Base-by-base conservation (phyloP, 2,888 invertebrate species). In the Tipula helvola region DNA sequence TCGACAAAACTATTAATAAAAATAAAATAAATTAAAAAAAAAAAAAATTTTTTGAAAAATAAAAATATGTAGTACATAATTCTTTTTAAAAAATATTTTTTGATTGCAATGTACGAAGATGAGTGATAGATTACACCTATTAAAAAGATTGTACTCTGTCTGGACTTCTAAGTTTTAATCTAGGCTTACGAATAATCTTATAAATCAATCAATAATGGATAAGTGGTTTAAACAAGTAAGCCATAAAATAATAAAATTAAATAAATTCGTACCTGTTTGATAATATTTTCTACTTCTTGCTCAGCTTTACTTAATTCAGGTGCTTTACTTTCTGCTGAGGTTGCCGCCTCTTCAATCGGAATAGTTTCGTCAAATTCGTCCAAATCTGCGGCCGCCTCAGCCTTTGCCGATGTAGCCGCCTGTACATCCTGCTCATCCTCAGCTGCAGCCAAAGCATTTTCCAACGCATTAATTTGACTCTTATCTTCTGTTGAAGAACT, bases 361-460 rank as follows among this genome's bases (percentile, higher is more conserved):
- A 97, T 96, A 89, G 95, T 96, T 92, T 99, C 98, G 92, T 98
- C 98, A 92, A 98, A 98, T 92, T 98, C 98, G 0, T 97, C 98
- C 88, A 98, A 93, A 91, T 97, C 97, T 13, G 96, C 96, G 88
- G 95, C 95, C 57, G 95, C 96, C 92, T 99, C 98, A 4, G 97
- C 97, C 89, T 96, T 96, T 3, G 98, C 98, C 0, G 95, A 96
- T 89, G 94, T 94, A 0, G 98, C 97, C 8, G 98, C 98, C 89
- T 95, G 95, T 28, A 97, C 98, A 92, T 99, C 99, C 87, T 96
- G 96, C 90, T 98, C 98, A 92, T 99, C 99, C 92, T 99, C 98
- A 86, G 96, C 98, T 86, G 97, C 96, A 36, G 97, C 97, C 88
- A 99, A 93, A 85, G 98, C 98, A 88, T 92, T 93, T 92, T 97